Conservation (phyloP, 2,113 vertebrate genomes). For the Bufo bufo region DNA sequence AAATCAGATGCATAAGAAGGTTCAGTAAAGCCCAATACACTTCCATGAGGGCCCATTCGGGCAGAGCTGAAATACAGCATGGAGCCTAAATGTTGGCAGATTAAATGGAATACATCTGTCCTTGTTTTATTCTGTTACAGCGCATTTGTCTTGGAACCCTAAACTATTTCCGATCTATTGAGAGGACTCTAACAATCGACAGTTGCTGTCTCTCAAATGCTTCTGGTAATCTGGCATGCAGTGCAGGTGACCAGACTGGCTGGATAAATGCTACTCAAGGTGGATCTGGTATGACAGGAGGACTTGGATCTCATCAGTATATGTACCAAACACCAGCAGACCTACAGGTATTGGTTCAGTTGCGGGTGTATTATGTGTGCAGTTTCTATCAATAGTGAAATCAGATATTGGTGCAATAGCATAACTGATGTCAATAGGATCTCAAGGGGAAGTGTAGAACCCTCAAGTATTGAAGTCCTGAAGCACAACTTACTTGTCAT, state of each 20-base stretch:
- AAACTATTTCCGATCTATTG: conserved; percentile 77
- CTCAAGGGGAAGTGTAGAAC: neutral
- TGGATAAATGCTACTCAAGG: conserved; percentile 71
- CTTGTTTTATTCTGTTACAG: conserved; percentile 61
- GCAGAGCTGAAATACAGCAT: no score
- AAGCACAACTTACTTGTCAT: neutral
- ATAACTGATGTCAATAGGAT: neutral
- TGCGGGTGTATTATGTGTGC: neutral
- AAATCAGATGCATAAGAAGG: no score
- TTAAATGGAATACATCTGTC: neutral
- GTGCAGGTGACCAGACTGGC: conserved; percentile 66
- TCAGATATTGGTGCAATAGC: neutral
- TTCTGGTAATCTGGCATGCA: conserved; percentile 61
- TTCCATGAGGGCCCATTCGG: no score
- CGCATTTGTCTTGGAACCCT: conserved; percentile 70
- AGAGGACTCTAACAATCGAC: conserved; percentile 74
- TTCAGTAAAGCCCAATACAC: no score
- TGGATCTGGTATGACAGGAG: conserved; percentile 62
- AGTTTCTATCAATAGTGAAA: neutral
- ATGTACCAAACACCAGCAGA: conserved; percentile 69
- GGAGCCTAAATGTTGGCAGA: neutral
- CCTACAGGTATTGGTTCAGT: conserved; percentile 69
- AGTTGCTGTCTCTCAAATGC: conserved; percentile 64
- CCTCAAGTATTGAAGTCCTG: neutral
- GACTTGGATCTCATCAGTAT: conserved; percentile 63